Evolutionary conservation across 2,888 invertebrate species (phyloP), one percentile per base, ranked within the genome.

Genomic region (Euspilapteryx auroguttella): DNA sequence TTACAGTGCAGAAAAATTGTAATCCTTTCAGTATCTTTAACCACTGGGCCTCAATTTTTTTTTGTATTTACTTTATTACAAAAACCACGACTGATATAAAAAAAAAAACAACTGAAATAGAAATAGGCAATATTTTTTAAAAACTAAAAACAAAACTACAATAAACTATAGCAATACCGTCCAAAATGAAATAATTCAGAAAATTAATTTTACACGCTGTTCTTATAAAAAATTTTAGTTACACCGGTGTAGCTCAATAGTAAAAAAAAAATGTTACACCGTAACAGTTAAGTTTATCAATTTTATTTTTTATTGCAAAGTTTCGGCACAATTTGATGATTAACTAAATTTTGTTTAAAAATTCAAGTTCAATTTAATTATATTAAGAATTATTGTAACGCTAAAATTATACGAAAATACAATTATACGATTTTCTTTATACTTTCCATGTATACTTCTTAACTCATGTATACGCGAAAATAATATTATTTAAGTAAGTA

Each of bases 131-230:
- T 64, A 62, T 62, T 63, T 63, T 68, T 53, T 63, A 66, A 38
- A 44, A n/a, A n/a, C n/a, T n/a, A 47, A 42, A 43, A 37, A 36
- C 25, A 28, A 10, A 21, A 23, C 23, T n/a, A n/a, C n/a, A n/a
- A 24, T n/a, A 44, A 44, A 53, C 44, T 48, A 46, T 55, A 58
- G 58, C 50, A 55, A 61, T 51, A 71, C 73, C 73, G 73, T 73
- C 73, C 73, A 69, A 56, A 63, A 56, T 59, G 54, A 57, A 50
- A 49, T 40, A 44, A 25, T 13, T 11, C 14, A 13, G 11, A 12
- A 9, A 12, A 28, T 20, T 12, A 24, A 11, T 24, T 13, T 29
- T 12, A 24, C 8, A 21, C 13, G n/a, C 11, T 23, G 15, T 29
- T 23, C 14, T 22, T 22, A 23, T 4, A 23, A 23, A 15, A 28